Base-by-base conservation (phyloP, 2,113 vertebrate genomes). In the Corynorhinus townsendii region DNA sequence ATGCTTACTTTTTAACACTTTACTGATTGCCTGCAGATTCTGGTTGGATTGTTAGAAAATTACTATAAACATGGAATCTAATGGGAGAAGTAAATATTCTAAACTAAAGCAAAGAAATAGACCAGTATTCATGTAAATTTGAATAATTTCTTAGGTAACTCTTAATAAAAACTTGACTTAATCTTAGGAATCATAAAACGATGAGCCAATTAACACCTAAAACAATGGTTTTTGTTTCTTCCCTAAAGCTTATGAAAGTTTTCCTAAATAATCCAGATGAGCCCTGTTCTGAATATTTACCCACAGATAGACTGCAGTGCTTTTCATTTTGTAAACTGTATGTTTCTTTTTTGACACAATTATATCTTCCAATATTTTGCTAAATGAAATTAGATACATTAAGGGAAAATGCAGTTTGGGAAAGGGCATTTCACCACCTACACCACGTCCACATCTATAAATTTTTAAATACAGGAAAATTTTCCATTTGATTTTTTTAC, bases 401-500 rank as follows among this genome's bases (percentile, higher is more conserved):
- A 54, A 91, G 72, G 52, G 35, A 33, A 73, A 68, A 86, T 12
- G 17, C 15, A 77, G 33, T 76, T 95, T 87, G 28, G 45, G 66
- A 73, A 87, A 96, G 22, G n/a, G 15, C 14, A 71, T 56, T 38
- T 72, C 38, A n/a, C 4, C 19, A 45, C 45, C 22, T 20, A 64
- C 7, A 71, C 20, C 38, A n/a, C 19, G 76, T 62, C 30, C 11
- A 47, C 20, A 59, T 72, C 52, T 88, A 33, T 79, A 86, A 3
- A 38, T 69, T 88, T 79, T 86, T 86, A 91, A 92, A 86, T 72
- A 19, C 3, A 68, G n/a, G 9, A 40, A 59, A 66, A 54, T 93
- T 87, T 95, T 80, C 30, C 52, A 86, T 75, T 96, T 47, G 26
- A 73, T 20, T 81, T 89, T 96, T 95, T 95, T 71, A 83, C 83